Evolutionary conservation across 2,113 vertebrate genomes (phyloP), one percentile per base, ranked within the genome.

Genomic region (Stigmatopora argus): DNA sequence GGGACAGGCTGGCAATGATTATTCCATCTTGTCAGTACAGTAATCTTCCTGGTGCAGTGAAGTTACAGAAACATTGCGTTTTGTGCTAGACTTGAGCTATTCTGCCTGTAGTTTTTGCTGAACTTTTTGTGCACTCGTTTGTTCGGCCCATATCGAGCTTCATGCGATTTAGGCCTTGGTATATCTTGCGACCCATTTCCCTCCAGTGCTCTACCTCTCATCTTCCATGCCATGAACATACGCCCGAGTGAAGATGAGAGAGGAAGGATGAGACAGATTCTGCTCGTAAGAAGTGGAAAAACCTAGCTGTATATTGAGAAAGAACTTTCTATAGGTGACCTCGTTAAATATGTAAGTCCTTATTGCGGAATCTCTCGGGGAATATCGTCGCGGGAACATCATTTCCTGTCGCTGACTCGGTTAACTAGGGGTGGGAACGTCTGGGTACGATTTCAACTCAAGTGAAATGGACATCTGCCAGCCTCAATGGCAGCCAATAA

Each of bases 181-280:
- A 59, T 74, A 57, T 65, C 69, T 62, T 69, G 62, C 87, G 88
- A 89, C 86, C 86, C 78, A 86, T 84, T 87, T 88, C 80, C 77
- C 82, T 77, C 35, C 78, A 73, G 70, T 72, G 75, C 81, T 73
- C 78, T 62, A 49, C 4, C 57, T 46, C 63, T 34, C 34, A 19
- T 48, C 21, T 35, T 23, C 57, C 53, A 64, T 58, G 10, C 53
- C 35, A 49, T 66, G 67, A 66, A 65, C 60, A 61, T 81, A 82
- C 23, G 75, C 81, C 79, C 76, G 72, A 85, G 70, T 73, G 79
- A 67, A 77, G 77, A 85, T 86, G 68, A 83, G 72, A 71, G 79
- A 59, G 65, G 53, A 60, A 62, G 73, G 78, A 70, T 74, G 64
- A 73, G 74, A 76, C 74, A 78, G 77, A 66, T 35, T 38, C 59